Conservation (phyloP, 2,113 vertebrate genomes). For the Lepus timidus region DNA sequence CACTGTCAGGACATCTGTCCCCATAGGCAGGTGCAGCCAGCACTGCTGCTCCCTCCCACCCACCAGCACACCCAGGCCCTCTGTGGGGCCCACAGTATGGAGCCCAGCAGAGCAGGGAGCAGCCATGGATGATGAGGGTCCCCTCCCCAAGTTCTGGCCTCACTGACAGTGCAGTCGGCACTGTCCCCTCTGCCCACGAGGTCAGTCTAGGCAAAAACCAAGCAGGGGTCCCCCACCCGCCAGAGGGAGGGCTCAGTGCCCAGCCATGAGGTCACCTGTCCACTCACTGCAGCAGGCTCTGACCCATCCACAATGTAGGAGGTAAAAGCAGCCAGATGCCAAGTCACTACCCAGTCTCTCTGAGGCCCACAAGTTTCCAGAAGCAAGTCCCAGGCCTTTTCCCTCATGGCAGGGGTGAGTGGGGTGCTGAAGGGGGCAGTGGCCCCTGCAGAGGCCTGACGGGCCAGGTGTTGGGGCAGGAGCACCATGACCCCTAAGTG, state of each 20-base stretch:
- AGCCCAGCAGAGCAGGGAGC: too few species aligned
- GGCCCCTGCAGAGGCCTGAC: too few species aligned
- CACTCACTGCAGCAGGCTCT: fast-evolving
- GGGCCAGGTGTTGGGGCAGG: too few species aligned
- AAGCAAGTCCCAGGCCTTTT: background rate
- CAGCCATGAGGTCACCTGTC: background rate
- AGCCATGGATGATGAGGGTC: fast-evolving
- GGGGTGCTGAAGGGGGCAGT: too few species aligned
- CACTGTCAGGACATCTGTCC: background rate
- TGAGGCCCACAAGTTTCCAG: background rate
- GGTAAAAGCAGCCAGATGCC: too few species aligned
- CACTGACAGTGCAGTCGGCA: too few species aligned
- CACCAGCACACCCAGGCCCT: background rate
- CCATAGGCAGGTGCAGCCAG: background rate
- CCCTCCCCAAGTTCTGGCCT: background rate
- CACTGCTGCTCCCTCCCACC: background rate
- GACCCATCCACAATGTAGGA: background rate
- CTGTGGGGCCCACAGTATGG: too few species aligned
- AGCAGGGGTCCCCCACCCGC: fast-evolving
- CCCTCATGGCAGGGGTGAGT: too few species aligned
- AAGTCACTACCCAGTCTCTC: background rate
- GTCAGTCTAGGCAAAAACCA: too few species aligned
- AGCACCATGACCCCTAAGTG: too few species aligned
- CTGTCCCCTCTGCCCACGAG: too few species aligned
- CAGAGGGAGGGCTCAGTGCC: too few species aligned